Conservation (phyloP, 2,888 invertebrate genomes). For the Drosophila testacea region DNA sequence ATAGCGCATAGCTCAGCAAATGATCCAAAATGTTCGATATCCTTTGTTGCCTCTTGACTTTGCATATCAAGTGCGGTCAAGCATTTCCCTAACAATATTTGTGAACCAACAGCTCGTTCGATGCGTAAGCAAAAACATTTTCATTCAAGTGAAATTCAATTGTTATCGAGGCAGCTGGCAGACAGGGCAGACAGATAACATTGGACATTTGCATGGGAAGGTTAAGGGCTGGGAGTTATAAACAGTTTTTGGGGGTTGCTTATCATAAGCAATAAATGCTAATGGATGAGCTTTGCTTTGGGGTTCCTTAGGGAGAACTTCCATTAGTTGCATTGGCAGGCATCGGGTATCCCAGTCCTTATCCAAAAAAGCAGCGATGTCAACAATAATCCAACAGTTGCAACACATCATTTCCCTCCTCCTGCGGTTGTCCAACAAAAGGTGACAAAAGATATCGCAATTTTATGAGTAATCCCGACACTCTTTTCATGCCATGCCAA, state of each 20-base stretch:
- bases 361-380: slow-evolving; percentile 22
- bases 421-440: slow-evolving; percentile 63
- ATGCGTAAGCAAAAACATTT: slow-evolving; percentile 67
- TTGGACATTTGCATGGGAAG: slow-evolving; percentile 43
- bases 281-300: slow-evolving; percentile 65
- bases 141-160: slow-evolving; percentile 56
- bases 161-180: slow-evolving; percentile 40
- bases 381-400: slow-evolving; percentile 50
- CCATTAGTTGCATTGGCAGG: slow-evolving; percentile 53
- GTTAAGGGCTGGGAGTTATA: slow-evolving; percentile 1
- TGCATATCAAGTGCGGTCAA: slow-evolving; percentile 69
- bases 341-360: not conserved
- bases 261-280: slow-evolving; percentile 74
- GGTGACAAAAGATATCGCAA: slow-evolving; percentile 83
- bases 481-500: slow-evolving; percentile 49
- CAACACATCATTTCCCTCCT: slow-evolving; percentile 10
- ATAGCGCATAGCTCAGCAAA: slow-evolving; percentile 62
- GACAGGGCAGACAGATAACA: slow-evolving; percentile 17
- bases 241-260: slow-evolving; percentile 46
- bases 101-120: slow-evolving; percentile 1
- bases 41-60: slow-evolving; percentile 54
- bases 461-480: slow-evolving; percentile 79
- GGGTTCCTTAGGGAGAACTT: slow-evolving; percentile 35
- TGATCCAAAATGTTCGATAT: slow-evolving; percentile 29
- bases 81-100: slow-evolving; percentile 59